phyloP scores from a whole-genome alignment of 2,888 invertebrate species.

The Teinopalpus imperialis region DNA sequence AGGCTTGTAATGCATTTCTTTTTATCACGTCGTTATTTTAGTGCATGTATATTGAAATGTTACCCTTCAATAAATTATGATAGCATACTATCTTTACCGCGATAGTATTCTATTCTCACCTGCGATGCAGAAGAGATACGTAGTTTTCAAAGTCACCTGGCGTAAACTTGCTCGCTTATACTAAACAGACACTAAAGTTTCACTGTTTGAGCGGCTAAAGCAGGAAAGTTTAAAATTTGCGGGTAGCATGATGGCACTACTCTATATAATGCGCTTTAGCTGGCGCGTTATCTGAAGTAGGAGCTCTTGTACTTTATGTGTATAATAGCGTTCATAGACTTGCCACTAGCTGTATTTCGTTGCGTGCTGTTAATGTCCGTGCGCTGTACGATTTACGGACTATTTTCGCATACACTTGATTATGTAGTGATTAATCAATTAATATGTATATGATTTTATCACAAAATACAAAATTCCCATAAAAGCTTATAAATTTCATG shows the following conservation, averaged over 20 bases:
- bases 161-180: conserved; percentile 61
- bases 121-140: conserved; percentile 45
- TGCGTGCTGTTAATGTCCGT: conserved; percentile 20
- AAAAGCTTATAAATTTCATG: neutral
- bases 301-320: conserved; percentile 23
- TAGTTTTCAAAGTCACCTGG: conserved; percentile 61
- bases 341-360: conserved; percentile 1
- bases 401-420: conserved; percentile 6
- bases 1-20: no score
- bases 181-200: conserved; percentile 65
- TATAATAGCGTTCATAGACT: conserved; percentile 15
- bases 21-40: no score
- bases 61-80: conserved; percentile 17
- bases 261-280: conserved; percentile 30
- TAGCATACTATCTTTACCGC: conserved; percentile 6
- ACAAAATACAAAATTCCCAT: conserved; percentile 9
- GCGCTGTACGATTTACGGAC: neutral
- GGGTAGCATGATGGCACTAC: conserved; percentile 31
- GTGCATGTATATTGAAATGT: neutral
- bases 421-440: neutral
- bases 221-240: conserved; percentile 50
- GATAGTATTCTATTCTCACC: conserved; percentile 44
- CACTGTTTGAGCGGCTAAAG: conserved; percentile 41
- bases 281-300: conserved; percentile 27
- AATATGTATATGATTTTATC: neutral